Evolutionary conservation across 1,140 invertebrate species (phyloP).

Genomic region (Rhagoletis pomonella): DNA sequence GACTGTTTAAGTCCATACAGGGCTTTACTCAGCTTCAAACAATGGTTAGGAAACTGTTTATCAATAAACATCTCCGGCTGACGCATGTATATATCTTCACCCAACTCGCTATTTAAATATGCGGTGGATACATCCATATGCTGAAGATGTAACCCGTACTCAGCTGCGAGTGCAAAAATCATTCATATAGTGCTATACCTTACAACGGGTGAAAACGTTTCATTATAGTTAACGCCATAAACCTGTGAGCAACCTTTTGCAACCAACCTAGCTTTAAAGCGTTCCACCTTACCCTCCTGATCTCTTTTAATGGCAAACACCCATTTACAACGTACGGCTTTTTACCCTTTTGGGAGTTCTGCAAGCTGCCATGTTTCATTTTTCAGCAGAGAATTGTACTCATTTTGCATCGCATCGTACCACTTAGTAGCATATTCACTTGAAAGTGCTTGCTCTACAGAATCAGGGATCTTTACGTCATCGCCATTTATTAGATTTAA

Average conservation of each 20-base stretch:
- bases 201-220: slow-evolving; percentile 71
- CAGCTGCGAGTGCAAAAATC: slow-evolving; percentile 63
- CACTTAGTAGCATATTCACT: no score
- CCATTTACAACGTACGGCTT: slow-evolving; percentile 19
- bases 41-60: neutral
- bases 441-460: neutral
- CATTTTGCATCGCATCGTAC: neutral
- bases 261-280: slow-evolving; percentile 73
- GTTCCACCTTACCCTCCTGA: neutral
- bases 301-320: slow-evolving; percentile 14
- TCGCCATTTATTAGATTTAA: neutral
- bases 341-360: neutral
- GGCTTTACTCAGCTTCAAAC: slow-evolving; percentile 22
- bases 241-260: slow-evolving; percentile 70
- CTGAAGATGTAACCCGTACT: slow-evolving; percentile 59
- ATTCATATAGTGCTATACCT: slow-evolving; percentile 68
- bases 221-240: slow-evolving; percentile 71
- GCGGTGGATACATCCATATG: slow-evolving; percentile 70
- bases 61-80: slow-evolving; percentile 29
- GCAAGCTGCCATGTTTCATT: neutral
- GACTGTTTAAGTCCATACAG: slow-evolving; percentile 49
- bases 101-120: slow-evolving; percentile 71
- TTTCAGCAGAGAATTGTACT: neutral
- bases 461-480: neutral
- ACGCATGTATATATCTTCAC: slow-evolving; percentile 70